A percentile compares a stretch with the other conserved stretches of the same genome.
Evolutionary conservation across 2,888 invertebrate species (phyloP).

Genomic region (Leptogaster cylindrica): DNA sequence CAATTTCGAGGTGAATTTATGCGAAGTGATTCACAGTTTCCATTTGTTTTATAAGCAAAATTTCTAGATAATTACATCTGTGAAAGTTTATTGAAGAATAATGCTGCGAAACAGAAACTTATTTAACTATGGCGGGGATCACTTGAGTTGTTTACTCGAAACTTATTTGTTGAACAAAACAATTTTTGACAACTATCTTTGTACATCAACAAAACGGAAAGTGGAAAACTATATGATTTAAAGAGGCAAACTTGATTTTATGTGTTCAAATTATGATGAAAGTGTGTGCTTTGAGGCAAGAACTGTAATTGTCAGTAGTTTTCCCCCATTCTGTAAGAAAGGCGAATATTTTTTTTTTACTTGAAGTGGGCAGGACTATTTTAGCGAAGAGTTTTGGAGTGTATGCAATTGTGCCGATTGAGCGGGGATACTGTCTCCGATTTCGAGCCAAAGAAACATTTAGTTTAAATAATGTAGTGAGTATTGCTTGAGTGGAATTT

Average conservation of each 20-base stretch:
- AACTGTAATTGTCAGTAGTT: constrained; percentile 35
- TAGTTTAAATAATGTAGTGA: constrained; percentile 40
- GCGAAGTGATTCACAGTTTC: constrained; percentile 40
- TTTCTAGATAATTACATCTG: constrained; percentile 24
- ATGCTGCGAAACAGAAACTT: constrained; percentile 43
- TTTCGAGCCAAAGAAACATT: constrained; percentile 20
- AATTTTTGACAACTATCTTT: constrained; percentile 44
- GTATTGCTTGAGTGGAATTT: constrained; percentile 23
- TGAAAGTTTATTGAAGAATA: constrained; percentile 30
- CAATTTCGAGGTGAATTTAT: constrained; percentile 48
- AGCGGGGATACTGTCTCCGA: constrained; percentile 3
- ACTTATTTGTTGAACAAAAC: constrained; percentile 47
- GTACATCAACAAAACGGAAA: constrained; percentile 19
- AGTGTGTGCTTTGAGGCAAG: constrained; percentile 26
- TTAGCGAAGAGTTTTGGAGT: constrained; percentile 11
- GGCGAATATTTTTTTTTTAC: too few relatives aligned
- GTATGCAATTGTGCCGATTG: neutral
- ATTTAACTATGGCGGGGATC: constrained; percentile 53
- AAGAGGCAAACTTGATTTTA: constrained; percentile 20
- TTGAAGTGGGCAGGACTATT: constrained; percentile 46
- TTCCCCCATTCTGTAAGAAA: constrained; percentile 32
- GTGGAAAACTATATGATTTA: constrained; percentile 17
- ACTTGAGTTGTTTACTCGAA: constrained; percentile 52
- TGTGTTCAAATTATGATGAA: too few relatives aligned
- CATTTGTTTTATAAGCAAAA: constrained; percentile 34